Base-by-base conservation (phyloP, 1,140 invertebrate species). In the Hycleus cichorii region DNA sequence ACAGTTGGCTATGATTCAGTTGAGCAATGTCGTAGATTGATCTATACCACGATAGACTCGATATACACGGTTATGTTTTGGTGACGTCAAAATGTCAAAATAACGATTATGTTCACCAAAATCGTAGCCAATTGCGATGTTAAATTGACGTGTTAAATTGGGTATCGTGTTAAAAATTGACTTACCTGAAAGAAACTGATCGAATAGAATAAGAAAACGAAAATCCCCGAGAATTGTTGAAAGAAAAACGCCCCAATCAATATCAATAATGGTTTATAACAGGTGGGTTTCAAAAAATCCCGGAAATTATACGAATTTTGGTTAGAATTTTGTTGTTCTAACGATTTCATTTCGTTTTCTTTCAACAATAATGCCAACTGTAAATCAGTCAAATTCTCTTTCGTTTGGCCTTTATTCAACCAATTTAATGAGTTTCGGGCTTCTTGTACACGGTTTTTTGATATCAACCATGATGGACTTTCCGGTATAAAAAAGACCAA, bases 131-230 rank as follows among this genome's bases (percentile, higher is more conserved):
- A 18, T 18, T 18, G 18, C 2, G 18, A 18, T 1, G 18, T 18
- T 18, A 18, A 18, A 18, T 18, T 18, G 2, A 1, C 18, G 18
- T 18, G 18, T 18, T 18, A 18, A 18, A 18, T 18, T 18, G 1
- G 2, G 0, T 18, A 18, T 18, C 18, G 18, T 18, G 18, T 18
- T 18, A 18, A 18, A 18, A 32, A n/a, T 10, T 48, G 18, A 57
- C 61, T 72, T 63, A 79, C 78, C 54, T 77, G 32, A 7, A 81
- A 78, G 70, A 80, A 82, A 45, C 80, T 80, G 9, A 85, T 81
- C 0, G 84, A 80, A 63, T 85, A 86, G 64, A 86, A 87, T 27
- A 87, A 77, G 6, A 85, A 80, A 2, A 83, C 82, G 65, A 86
- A 83, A 67, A 84, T 79, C 26, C 82, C 82, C 12, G 76, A 76